A percentile compares a stretch with the other conserved stretches of the same genome.
Evolutionary conservation across 2,797 vertebrate genomes (phyloP).

Genomic region (Petrocephalus schoutedeni): DNA sequence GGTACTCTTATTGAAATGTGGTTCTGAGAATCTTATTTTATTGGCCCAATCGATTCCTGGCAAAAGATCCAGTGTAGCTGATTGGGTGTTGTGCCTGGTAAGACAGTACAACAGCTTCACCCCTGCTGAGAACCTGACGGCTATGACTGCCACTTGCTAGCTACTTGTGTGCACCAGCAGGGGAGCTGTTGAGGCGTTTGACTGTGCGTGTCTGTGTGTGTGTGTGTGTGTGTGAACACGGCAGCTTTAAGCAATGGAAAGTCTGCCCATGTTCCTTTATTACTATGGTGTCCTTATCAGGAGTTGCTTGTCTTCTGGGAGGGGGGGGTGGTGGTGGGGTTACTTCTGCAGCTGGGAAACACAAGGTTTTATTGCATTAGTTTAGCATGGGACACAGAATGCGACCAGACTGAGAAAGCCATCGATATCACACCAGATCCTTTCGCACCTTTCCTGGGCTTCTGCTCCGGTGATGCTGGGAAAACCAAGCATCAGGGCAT

Average conservation of each 20-base stretch:
- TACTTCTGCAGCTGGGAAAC: not conserved
- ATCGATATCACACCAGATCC: not conserved
- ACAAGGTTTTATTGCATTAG: slow-evolving; percentile 1
- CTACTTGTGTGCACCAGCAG: not conserved
- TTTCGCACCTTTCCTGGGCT: not conserved
- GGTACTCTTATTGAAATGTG: not conserved
- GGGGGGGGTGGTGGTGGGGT: not conserved
- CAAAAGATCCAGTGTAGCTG: not conserved
- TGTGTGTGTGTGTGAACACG: not conserved
- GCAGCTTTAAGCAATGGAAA: not conserved
- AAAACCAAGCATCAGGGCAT: not conserved
- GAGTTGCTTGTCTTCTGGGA: not conserved
- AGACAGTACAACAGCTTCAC: not conserved
- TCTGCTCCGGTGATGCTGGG: not conserved
- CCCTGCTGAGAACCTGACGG: not conserved
- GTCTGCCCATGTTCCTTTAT: not conserved
- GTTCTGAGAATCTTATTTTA: not conserved
- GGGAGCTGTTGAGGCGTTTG: not conserved
- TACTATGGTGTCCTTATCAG: not conserved
- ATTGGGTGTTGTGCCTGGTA: not conserved
- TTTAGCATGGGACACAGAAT: not conserved
- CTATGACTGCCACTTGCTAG: not conserved
- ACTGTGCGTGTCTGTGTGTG: not conserved
- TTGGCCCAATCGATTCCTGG: no score
- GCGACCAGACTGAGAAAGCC: not conserved